phyloP scores from a whole-genome alignment of 2,797 vertebrate genomes.

The Semaprochilodus insignis region DNA sequence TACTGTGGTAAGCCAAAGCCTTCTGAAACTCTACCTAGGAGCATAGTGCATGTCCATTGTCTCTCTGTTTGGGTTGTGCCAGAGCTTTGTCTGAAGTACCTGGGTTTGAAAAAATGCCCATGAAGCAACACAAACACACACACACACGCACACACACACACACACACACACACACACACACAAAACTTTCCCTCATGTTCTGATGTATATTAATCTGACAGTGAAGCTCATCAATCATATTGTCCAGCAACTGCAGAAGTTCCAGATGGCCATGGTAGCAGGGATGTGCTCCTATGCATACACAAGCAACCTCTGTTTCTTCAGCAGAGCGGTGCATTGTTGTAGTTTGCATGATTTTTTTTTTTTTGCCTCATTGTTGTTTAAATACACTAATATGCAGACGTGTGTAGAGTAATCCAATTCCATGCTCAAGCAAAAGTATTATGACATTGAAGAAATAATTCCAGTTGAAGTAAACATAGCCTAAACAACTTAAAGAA shows the following conservation, averaged over 20 bases:
- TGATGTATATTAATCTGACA: constrained; percentile 20
- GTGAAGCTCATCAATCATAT: constrained; percentile 11
- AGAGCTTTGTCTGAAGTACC: not conserved
- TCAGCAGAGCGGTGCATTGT: not conserved
- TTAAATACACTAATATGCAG: not conserved
- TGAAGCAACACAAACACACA: not conserved
- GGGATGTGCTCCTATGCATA: not conserved
- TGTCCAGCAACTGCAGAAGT: not conserved
- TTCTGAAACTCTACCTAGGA: not conserved
- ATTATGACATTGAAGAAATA: not conserved
- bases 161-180: not conserved
- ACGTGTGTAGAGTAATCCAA: not conserved
- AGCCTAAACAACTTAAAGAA: not conserved
- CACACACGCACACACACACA: not conserved
- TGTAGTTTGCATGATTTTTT: not conserved
- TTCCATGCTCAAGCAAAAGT: not conserved
- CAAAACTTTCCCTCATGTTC: not conserved
- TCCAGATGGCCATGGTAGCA: constrained; percentile 1
- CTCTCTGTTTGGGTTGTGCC: not conserved
- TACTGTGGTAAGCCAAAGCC: not conserved
- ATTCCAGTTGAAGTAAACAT: not conserved
- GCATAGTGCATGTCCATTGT: not conserved
- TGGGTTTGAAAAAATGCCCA: not conserved
- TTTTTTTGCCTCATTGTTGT: not conserved
- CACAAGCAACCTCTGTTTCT: constrained; percentile 7